A percentile compares a stretch with the other conserved stretches of the same genome.
phyloP scores from a whole-genome alignment of 2,113 vertebrate genomes.

The Glareola pratincola region DNA sequence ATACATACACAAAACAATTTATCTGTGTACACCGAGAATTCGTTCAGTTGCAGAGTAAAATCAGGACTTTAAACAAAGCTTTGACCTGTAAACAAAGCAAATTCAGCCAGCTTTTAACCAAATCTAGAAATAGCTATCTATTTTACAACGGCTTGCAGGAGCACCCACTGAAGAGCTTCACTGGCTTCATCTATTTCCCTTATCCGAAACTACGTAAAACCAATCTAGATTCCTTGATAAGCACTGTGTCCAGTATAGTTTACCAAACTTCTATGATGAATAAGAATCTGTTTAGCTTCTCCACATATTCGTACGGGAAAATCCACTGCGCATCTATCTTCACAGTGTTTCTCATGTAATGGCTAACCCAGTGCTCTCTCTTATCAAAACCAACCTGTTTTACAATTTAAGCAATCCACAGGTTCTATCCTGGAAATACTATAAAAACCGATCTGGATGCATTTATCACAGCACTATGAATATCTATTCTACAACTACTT shows the following conservation, averaged over 20 bases:
- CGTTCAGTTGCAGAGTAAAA: slow-evolving; percentile 80
- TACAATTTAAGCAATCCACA: slow-evolving; percentile 75
- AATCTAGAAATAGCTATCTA: slow-evolving; percentile 74
- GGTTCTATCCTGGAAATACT: slow-evolving; percentile 77
- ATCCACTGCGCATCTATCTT: slow-evolving; percentile 47
- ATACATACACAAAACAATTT: slow-evolving; percentile 78
- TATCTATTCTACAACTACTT: slow-evolving; percentile 72
- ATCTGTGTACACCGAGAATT: slow-evolving; percentile 78
- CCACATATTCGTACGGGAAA: slow-evolving; percentile 46
- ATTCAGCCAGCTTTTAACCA: slow-evolving; percentile 77
- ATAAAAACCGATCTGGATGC: slow-evolving; percentile 78
- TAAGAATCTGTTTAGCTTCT: slow-evolving; percentile 62
- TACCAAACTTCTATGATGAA: slow-evolving; percentile 43
- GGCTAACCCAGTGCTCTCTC: slow-evolving; percentile 70
- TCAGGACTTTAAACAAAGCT: slow-evolving; percentile 77
- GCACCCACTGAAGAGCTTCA: slow-evolving; percentile 67
- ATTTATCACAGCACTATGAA: slow-evolving; percentile 80
- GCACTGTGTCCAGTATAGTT: slow-evolving; percentile 62
- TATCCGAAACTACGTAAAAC: slow-evolving; percentile 63
- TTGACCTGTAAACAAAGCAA: slow-evolving; percentile 79
- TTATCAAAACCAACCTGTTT: slow-evolving; percentile 70
- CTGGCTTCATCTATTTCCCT: slow-evolving; percentile 69
- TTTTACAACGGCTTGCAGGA: slow-evolving; percentile 76
- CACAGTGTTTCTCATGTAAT: slow-evolving; percentile 52
- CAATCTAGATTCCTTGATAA: slow-evolving; percentile 72